Conservation (phyloP, 2,113 vertebrate genomes). For the Amblyopsis rosae region DNA sequence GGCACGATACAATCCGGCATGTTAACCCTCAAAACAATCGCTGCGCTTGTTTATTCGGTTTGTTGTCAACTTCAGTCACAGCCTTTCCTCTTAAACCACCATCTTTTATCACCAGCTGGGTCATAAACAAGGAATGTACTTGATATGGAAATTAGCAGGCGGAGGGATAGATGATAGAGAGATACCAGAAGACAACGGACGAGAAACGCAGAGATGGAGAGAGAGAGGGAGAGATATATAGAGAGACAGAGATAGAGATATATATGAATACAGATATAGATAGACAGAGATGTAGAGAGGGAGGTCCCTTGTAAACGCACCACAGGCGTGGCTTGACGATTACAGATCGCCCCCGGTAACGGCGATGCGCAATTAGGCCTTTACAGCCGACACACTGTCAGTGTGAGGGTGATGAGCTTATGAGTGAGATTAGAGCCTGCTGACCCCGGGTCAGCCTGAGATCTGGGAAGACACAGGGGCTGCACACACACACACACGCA, state of each 20-base stretch:
- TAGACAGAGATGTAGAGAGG: background rate
- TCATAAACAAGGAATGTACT: slow-evolving; percentile 35
- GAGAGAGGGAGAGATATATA: background rate
- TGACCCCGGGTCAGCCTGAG: slow-evolving; percentile 68
- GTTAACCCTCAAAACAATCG: too few species aligned
- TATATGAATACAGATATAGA: background rate
- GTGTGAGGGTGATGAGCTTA: slow-evolving; percentile 77
- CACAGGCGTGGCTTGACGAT: slow-evolving; percentile 69
- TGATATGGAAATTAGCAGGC: slow-evolving; percentile 42
- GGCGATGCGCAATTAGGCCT: slow-evolving; percentile 76
- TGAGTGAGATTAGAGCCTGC: slow-evolving; percentile 71
- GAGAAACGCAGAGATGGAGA: too few species aligned
- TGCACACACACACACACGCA: slow-evolving; percentile 6
- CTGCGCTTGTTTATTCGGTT: background rate
- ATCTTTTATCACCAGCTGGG: slow-evolving; percentile 19
- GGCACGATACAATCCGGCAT: too few species aligned
- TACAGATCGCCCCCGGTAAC: slow-evolving; percentile 74
- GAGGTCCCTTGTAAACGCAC: background rate
- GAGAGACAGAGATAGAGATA: background rate
- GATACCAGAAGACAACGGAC: too few species aligned
- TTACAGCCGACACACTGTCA: slow-evolving; percentile 77
- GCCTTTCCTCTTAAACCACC: background rate
- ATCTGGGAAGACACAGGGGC: slow-evolving; percentile 39
- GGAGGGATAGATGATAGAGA: too few species aligned
- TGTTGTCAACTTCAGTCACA: slow-evolving; percentile 1